Evolutionary conservation across 2,888 invertebrate genomes (phyloP), one percentile per base, ranked within the genome.

Genomic region (Phengaris alcon): DNA sequence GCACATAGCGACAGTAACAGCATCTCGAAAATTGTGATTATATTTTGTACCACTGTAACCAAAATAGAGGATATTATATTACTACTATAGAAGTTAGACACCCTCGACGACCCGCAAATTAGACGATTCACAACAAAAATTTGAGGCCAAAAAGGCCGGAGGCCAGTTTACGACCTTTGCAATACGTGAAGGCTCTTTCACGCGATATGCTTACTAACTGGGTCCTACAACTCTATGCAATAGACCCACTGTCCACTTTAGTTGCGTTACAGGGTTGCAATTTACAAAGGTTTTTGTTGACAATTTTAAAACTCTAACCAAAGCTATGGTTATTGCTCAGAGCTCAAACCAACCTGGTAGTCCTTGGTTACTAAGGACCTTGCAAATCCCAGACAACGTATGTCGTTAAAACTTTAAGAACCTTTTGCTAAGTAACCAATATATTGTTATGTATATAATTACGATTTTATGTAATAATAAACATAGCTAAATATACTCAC

Each of bases 1-100:
- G 96, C 96, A 82, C 95, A 93, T 77, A 94, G 88, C 68, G 95
- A 94, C 68, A 96, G 90, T 74, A 96, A 82, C 75, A 96, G 89
- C 96, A 96, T 96, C 88, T 96, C 96, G 80, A 95, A 84, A 81
- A 96, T 88, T 93, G 96, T 95, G 80, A 95, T 83, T 59, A 94
- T 90, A 86, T 96, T 95, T 88, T 95, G 95, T 79, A 96, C 94
- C 85, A 96, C 96, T 96, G 94, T 9, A 82, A 83, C 73, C 51
- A 59, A 75, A 75, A 46, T 35, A 35, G 35, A 35, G 35, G 35
- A 35, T 35, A 35, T 35, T 35, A 35, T 35, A 35, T 35, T 35
- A 35, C 35, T 44, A 6, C 48, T 0, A 48, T 6, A 4, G 48
- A 48, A 7, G 48, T 7, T 48, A 48, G 8, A 6, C 35, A 35